Base-by-base conservation (phyloP, 2,113 vertebrate genomes). In the Ciconia maguari region DNA sequence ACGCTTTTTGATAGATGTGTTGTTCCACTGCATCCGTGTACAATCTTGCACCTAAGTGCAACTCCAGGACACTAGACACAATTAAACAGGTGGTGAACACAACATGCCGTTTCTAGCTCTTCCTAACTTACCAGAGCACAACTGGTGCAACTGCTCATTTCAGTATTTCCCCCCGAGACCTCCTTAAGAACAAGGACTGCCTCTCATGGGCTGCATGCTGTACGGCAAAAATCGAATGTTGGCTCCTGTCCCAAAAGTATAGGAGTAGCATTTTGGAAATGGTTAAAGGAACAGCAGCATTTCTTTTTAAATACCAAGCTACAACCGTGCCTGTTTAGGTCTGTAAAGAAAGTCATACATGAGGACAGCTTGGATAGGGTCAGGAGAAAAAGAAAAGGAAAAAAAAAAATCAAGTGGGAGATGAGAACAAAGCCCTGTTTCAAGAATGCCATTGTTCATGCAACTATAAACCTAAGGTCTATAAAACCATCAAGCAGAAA, bases 401-500 rank as follows among this genome's bases (percentile, higher is more conserved):
- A 49, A 70, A 54, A 54, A 38, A 60, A 52, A 84, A 60, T 30
- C 25, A 48, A n/a, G 14, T 13, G 34, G 18, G 9, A 87, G 51
- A 66, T 83, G 61, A 78, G 22, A 96, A 86, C 54, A 93, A 92
- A 97, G 69, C 62, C 79, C n/a, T 70, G 10, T 69, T 89, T 91
- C 75, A 94, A 83, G 62, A 94, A 90, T 74, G 26, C 13, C 55
- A 69, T 91, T 97, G 71, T 94, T 87, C 27, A 8, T 72, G 12
- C 41, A 93, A 86, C 75, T 96, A 91, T 84, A 97, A 96, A 97
- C 66, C 49, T 91, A 95, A 54, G 55, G 42, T 95, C 65, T 94
- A 94, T 94, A 87, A 97, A 97, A 97, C 83, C 72, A 88, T 90
- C 83, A 89, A 91, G 75, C 77, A 95, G 81, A 93, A 96, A 95